Conservation (phyloP, 2,797 vertebrate species). For the Melanotaenia parkinsoni region DNA sequence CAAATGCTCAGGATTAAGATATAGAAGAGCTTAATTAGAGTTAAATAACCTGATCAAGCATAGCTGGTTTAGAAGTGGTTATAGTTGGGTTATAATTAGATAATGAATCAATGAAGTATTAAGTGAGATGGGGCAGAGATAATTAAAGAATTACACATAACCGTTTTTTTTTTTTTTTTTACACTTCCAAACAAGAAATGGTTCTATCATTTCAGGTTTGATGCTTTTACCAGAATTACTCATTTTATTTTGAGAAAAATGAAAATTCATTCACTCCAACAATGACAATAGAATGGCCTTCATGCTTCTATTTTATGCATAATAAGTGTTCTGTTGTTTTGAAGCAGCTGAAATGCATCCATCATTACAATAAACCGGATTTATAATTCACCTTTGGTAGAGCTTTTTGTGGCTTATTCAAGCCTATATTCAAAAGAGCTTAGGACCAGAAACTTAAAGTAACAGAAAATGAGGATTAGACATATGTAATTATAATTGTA, state of each 20-base stretch:
- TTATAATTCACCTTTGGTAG: slow-evolving; percentile 49
- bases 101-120: not conserved
- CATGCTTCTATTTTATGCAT: not conserved
- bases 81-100: slow-evolving; percentile 7
- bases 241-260: not conserved
- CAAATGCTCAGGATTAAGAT: not conserved
- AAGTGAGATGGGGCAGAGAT: not conserved
- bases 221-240: too few relatives aligned
- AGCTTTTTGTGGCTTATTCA: slow-evolving; percentile 46
- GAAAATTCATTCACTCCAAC: slow-evolving; percentile 9
- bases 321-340: slow-evolving; percentile 24
- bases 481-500: slow-evolving; percentile 71
- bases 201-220: too few relatives aligned
- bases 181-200: not conserved
- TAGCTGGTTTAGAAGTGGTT: not conserved
- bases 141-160: too few relatives aligned
- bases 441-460: slow-evolving; percentile 52
- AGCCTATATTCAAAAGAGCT: slow-evolving; percentile 36
- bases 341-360: slow-evolving; percentile 41
- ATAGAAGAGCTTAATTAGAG: not conserved
- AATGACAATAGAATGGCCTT: slow-evolving; percentile 9
- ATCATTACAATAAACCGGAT: slow-evolving; percentile 56
- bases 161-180: not conserved
- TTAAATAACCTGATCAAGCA: not conserved
- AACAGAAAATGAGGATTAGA: slow-evolving; percentile 73